Percentiles rank a stretch among this genome's conserved stretches.
phyloP scores from a whole-genome alignment of 2,797 vertebrate genomes.

The Lithobates pipiens region DNA sequence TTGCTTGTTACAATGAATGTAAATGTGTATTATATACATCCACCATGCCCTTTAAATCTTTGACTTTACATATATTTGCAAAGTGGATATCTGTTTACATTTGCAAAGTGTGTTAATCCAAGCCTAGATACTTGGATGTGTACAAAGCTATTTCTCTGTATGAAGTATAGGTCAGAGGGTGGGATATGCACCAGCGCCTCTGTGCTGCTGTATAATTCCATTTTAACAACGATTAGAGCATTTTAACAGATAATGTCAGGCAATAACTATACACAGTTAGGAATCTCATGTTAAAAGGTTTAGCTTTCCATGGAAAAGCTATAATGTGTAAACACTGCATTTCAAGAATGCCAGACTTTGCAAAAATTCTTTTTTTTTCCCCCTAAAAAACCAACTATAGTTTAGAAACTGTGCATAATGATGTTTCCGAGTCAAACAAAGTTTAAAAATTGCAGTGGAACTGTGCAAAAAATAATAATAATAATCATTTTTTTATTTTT shows the following conservation, averaged over 20 bases:
- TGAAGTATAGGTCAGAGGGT: conserved; percentile 51
- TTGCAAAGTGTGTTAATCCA: conserved; percentile 44
- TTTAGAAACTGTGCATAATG: neutral
- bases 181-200: conserved; percentile 49
- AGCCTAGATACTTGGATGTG: neutral
- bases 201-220: conserved; percentile 17
- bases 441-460: neutral
- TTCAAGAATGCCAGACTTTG: neutral
- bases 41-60: conserved; percentile 45
- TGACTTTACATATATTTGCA: conserved; percentile 49
- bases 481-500: neutral
- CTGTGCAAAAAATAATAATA: too few species aligned
- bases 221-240: conserved; percentile 29
- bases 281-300: conserved; percentile 9
- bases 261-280: conserved; percentile 12
- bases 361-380: neutral
- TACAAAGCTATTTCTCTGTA: conserved; percentile 52
- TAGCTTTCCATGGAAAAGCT: neutral
- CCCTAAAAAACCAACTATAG: neutral
- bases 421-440: neutral
- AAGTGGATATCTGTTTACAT: conserved; percentile 54
- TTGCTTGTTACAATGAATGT: neutral
- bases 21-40: conserved; percentile 41
- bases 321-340: neutral
- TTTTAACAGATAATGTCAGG: conserved; percentile 43